These are phyloP conservation scores for Leptestheria dahalacensis DNA, from an alignment of 1,140 invertebrate genomes.

Conservation along the genomic window DNA sequence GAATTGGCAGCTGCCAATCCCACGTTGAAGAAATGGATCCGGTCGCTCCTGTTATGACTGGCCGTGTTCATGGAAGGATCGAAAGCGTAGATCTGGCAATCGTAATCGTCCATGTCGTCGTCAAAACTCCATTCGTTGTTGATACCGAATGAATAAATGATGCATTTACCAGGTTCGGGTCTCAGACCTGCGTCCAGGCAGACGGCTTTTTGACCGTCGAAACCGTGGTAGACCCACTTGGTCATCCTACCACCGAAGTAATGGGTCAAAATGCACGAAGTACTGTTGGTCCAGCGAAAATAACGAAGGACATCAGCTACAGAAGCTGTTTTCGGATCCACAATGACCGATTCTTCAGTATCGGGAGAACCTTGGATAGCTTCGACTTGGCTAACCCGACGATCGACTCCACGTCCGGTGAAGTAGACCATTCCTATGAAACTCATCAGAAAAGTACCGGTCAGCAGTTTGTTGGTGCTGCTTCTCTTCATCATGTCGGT, in stretches of 20 bases:
- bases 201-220: constrained; percentile 16
- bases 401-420: too few relatives aligned
- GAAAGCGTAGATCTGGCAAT: constrained; percentile 18
- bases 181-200: constrained; percentile 16
- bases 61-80: constrained; percentile 14
- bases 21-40: constrained; percentile 3
- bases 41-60: background rate
- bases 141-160: constrained; percentile 18
- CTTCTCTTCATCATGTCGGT: too few relatives aligned
- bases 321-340: background rate
- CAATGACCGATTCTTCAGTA: too few relatives aligned
- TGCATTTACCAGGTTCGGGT: constrained; percentile 10
- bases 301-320: background rate
- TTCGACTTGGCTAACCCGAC: too few relatives aligned
- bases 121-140: constrained; percentile 19
- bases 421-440: too few relatives aligned
- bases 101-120: constrained; percentile 11
- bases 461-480: too few relatives aligned
- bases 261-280: background rate
- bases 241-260: constrained; percentile 1
- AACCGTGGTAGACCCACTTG: background rate
- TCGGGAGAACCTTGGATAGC: too few relatives aligned
- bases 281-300: background rate
- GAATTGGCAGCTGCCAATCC: background rate
- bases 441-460: too few relatives aligned